Conservation (phyloP, 64 coral and sea anemone species). For the Pachyseris speciosa region DNA sequence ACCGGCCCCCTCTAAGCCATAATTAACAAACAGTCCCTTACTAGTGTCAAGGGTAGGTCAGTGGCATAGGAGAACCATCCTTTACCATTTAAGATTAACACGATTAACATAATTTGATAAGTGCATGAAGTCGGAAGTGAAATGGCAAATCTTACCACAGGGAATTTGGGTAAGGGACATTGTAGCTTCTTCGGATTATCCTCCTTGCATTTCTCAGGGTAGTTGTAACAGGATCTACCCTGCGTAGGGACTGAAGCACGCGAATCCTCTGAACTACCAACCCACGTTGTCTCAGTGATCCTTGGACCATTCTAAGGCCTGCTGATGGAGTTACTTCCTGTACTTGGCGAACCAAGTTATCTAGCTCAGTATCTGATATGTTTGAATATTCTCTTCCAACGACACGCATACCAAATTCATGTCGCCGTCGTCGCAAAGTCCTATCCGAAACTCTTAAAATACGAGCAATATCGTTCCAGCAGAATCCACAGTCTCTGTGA, state of each 20-base stretch:
- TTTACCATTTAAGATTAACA: too few relatives aligned
- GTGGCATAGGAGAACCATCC: too few relatives aligned
- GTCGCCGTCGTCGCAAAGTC: too few relatives aligned
- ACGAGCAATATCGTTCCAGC: slow-evolving; percentile 12
- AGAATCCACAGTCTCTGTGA: slow-evolving; percentile 6
- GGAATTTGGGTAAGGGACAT: slow-evolving; percentile 29
- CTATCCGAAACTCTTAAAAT: slow-evolving; percentile 7
- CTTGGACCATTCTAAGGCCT: slow-evolving; percentile 13
- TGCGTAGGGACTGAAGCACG: background rate
- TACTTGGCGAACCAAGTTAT: background rate
- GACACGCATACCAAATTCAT: slow-evolving; percentile 20
- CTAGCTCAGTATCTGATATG: slow-evolving; percentile 1
- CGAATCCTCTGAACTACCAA: slow-evolving; percentile 5
- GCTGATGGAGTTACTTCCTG: slow-evolving; percentile 6
- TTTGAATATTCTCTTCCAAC: background rate
- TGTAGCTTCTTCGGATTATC: slow-evolving; percentile 33
- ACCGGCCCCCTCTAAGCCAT: too few relatives aligned
- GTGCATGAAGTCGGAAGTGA: background rate
- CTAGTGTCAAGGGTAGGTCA: too few relatives aligned
- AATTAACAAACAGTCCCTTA: too few relatives aligned
- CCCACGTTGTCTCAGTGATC: slow-evolving; percentile 8
- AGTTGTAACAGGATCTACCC: slow-evolving; percentile 23
- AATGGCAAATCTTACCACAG: slow-evolving; percentile 33
- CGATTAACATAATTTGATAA: too few relatives aligned
- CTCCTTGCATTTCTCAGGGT: slow-evolving; percentile 10